Evolutionary conservation across 2,888 invertebrate genomes (phyloP), one percentile per base, ranked within the genome.

Genomic region (Polydesmus complanatus): DNA sequence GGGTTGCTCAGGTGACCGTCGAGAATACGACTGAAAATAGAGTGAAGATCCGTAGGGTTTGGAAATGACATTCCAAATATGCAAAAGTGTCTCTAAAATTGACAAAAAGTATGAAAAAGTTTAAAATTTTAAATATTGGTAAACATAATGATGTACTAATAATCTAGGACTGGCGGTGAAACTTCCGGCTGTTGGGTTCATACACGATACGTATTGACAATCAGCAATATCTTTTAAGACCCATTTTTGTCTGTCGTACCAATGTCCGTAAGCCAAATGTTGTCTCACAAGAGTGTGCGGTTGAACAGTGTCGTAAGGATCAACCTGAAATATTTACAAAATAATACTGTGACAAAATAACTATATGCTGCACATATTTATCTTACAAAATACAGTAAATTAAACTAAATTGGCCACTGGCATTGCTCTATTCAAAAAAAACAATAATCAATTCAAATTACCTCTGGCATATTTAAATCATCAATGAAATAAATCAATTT

Each of bases 401-500:
- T 47, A 47, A 14, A 47, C 48, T 47, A 47, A 47, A 47, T 47
- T 14, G 11, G n/a, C n/a, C n/a, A n/a, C 25, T 60, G 11, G 19
- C 18, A n/a, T 8, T 19, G 5, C 37, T 37, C 14, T 37, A 37
- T 8, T 37, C 5, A 8, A 37, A 37, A 37, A 37, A 8, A 37
- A 5, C 14, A 5, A 37, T 37, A 37, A 37, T 37, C 14, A 61
- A 50, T 22, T 14, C 21, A 25, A 62, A 80, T 80, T 22, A 89
- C 90, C 79, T 93, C 93, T 1, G 96, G 95, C 94, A 96, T 96
- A 72, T 96, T 96, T 86, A 96, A 86, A 70, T 96, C 96, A 71
- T 96, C 96, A 63, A 96, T 86, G 71, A 96, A 96, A 73, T 94
- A 96, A 64, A 96, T 83, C 51, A 96, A 78, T 0, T 87, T 88